A percentile compares a stretch with the other conserved stretches of the same genome.
Conservation (phyloP, 2,113 vertebrate genomes). For the Pseudorhombus dupliciocellatus region DNA sequence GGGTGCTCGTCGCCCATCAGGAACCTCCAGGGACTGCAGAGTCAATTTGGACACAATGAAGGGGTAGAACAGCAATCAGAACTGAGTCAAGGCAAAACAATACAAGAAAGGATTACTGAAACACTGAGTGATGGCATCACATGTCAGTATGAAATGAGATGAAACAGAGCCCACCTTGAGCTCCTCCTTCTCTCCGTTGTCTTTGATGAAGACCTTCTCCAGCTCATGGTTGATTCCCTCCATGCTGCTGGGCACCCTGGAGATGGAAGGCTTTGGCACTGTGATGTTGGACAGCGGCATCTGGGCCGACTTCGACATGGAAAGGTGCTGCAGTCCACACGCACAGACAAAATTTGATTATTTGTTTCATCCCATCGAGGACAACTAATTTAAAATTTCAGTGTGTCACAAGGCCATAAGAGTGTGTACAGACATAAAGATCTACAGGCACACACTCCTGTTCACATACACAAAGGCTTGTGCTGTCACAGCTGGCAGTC, state of each 20-base stretch:
- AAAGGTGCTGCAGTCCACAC: constrained; percentile 72
- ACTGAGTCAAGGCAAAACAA: background rate
- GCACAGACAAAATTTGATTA: background rate
- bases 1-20: constrained; percentile 92
- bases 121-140: background rate
- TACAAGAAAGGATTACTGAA: too few species aligned
- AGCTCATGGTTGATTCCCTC: constrained; percentile 96
- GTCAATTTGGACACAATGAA: background rate
- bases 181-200: constrained; percentile 85
- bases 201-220: constrained; percentile 94
- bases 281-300: constrained; percentile 88
- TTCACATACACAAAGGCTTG: too few species aligned
- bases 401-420: too few species aligned
- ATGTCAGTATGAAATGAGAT: background rate
- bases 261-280: constrained; percentile 87
- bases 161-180: constrained; percentile 70
- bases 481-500: too few species aligned
- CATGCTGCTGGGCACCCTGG: constrained; percentile 90
- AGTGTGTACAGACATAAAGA: too few species aligned
- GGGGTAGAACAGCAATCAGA: background rate
- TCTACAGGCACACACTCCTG: too few species aligned
- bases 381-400: background rate
- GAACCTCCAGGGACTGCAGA: constrained; percentile 91
- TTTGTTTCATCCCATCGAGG: background rate
- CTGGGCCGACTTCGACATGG: constrained; percentile 90